A percentile compares a stretch with the other conserved stretches of the same genome.
phyloP scores from a whole-genome alignment of 2,113 vertebrate species.

The Cinclus mexicanus region DNA sequence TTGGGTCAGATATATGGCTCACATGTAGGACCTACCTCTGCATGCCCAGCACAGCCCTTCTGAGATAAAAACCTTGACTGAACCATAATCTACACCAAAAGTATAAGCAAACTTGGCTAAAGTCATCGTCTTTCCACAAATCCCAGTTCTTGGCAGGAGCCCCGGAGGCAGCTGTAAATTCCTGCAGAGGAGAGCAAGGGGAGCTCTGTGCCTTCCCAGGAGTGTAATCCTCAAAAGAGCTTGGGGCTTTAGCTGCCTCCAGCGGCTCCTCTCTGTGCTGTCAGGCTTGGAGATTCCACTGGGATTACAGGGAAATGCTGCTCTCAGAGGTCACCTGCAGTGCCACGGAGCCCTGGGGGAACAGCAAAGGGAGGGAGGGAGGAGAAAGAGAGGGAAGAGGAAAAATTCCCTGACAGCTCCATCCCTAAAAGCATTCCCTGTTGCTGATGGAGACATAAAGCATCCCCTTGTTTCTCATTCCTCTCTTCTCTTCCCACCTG shows the following conservation, averaged over 20 bases:
- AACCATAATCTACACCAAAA: neutral
- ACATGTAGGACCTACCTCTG: neutral
- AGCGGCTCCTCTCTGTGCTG: fast-evolving
- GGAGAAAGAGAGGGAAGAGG: neutral
- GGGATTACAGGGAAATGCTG: neutral
- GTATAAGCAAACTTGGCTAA: neutral
- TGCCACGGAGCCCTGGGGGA: neutral
- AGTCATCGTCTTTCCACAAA: neutral
- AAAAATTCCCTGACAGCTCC: neutral
- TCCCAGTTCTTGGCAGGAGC: neutral
- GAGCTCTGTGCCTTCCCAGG: neutral
- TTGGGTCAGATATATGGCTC: neutral
- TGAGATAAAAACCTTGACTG: neutral
- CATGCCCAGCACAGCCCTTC: neutral
- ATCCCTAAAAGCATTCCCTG: neutral
- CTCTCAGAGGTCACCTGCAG: neutral
- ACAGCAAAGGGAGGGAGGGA: neutral
- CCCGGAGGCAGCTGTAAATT: neutral
- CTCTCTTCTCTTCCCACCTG: neutral
- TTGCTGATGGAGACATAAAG: neutral
- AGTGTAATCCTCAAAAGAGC: neutral
- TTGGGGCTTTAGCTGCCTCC: neutral
- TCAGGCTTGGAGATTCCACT: neutral
- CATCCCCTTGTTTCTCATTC: neutral
- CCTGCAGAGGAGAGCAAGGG: neutral